Conservation (phyloP, 2,113 vertebrate species). For the Pachyramphus minor region DNA sequence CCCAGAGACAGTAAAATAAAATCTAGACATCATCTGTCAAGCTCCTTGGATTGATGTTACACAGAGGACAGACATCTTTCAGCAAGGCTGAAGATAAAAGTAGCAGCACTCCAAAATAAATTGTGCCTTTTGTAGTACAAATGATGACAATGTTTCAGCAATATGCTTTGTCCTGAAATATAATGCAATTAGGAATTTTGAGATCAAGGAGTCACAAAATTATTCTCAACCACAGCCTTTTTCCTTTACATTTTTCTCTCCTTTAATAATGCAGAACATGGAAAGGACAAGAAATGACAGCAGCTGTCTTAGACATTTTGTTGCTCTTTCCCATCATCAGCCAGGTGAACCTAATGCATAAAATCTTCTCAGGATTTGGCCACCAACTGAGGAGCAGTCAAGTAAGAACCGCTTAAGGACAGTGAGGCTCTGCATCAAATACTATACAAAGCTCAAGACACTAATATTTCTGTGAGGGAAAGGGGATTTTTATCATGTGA, state of each 20-base stretch:
- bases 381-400: not conserved
- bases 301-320: not conserved
- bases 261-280: not conserved
- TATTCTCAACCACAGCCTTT: not conserved
- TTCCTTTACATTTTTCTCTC: not conserved
- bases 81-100: not conserved
- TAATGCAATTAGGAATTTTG: not conserved
- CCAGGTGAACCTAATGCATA: not conserved
- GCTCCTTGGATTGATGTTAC: not conserved
- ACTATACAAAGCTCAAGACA: not conserved
- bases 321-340: not conserved
- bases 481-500: not conserved
- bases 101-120: not conserved
- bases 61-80: not conserved
- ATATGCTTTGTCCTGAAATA: not conserved
- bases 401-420: not conserved
- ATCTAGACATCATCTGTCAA: not conserved
- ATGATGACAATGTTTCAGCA: not conserved
- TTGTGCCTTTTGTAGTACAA: not conserved
- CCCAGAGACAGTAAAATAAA: not conserved
- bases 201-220: not conserved
- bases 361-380: not conserved
- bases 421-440: not conserved
- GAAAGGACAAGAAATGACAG: not conserved
- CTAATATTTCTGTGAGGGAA: not conserved